Conservation (phyloP, 2,888 invertebrate genomes). For the Cosmorhoe ocellata region DNA sequence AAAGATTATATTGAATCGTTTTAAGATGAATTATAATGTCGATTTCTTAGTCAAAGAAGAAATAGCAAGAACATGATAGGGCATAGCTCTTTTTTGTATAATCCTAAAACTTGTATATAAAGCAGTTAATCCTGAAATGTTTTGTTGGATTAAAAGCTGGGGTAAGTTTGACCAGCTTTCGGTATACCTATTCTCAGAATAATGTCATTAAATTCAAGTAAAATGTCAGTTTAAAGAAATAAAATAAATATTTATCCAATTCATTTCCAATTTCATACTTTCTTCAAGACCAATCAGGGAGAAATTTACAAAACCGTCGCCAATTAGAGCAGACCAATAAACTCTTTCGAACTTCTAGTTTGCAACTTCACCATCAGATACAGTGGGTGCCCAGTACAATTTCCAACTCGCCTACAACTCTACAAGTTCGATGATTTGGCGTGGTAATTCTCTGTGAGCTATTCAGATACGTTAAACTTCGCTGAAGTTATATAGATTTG, state of each 20-base stretch:
- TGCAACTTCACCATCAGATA: constrained; percentile 31
- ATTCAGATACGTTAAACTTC: constrained; percentile 18
- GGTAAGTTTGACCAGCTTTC: too few species aligned
- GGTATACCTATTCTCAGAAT: too few species aligned
- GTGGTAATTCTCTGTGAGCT: constrained; percentile 14
- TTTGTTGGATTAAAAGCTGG: too few species aligned
- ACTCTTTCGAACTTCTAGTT: constrained; percentile 25
- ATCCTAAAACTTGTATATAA: too few species aligned
- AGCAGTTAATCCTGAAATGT: too few species aligned
- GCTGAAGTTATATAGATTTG: constrained; percentile 17
- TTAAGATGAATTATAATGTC: too few species aligned
- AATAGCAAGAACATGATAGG: too few species aligned
- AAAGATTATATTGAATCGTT: too few species aligned
- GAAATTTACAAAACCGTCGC: constrained; percentile 15
- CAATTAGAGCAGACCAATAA: constrained; percentile 24
- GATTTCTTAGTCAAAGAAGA: too few species aligned
- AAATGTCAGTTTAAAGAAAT: too few species aligned
- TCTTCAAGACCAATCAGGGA: constrained; percentile 10
- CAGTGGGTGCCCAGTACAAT: constrained; percentile 7
- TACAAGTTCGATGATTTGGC: constrained; percentile 22
- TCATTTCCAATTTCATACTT: not conserved
- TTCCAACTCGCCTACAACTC: constrained; percentile 15
- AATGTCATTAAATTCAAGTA: too few species aligned
- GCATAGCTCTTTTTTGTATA: too few species aligned
- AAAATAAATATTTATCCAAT: not conserved